Base-by-base conservation (phyloP, 2,888 invertebrate genomes). In the Mythimna loreyi region DNA sequence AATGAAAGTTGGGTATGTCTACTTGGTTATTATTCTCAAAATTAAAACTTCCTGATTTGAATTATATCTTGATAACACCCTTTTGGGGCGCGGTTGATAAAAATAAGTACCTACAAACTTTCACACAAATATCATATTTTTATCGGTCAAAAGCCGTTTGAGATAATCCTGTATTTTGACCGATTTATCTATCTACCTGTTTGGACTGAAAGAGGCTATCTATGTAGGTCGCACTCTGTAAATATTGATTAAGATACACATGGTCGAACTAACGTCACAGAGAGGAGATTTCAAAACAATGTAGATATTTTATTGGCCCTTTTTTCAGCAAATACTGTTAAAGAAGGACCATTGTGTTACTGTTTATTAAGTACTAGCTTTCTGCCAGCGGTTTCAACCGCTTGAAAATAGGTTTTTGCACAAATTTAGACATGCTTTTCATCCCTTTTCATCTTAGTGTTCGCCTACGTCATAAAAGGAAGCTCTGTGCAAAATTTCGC, bases 91-190 rank as follows among this genome's bases (percentile, higher is more conserved):
- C 5, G 33, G 11, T 16, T 8, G 23, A 72, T 72, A 66, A 25
- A 19, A 30, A 30, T 16, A 45, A 11, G 5, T 36, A 45, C 23
- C 8, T 13, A 63, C 19, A 11, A 28, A 71, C 23, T 45, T 56
- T 71, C 56, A 52, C 56, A 65, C 2, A 53, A 53, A 23, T 47
- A 40, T 11, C 19, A 43, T 19, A 30, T 9, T 33, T 9, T 67
- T 59, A 75, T 72, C 67, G 58, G 78, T 62, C 62, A 59, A 43
- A 45, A n/a, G 13, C 19, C 30, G 23, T 59, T 58, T 30, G 21
- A 4, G 43, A 52, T 74, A 53, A 40, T 28, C 9, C 13, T 6
- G 13, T 5, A 55, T 72, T 55, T 49, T 21, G 40, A 36, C 33
- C 40, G n/a, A 64, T 25, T 49, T 55, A 28, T 4, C 11, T 13